Evolutionary conservation across 2,797 vertebrate genomes (phyloP), one percentile per base, ranked within the genome.

Genomic region (Emys orbicularis): DNA sequence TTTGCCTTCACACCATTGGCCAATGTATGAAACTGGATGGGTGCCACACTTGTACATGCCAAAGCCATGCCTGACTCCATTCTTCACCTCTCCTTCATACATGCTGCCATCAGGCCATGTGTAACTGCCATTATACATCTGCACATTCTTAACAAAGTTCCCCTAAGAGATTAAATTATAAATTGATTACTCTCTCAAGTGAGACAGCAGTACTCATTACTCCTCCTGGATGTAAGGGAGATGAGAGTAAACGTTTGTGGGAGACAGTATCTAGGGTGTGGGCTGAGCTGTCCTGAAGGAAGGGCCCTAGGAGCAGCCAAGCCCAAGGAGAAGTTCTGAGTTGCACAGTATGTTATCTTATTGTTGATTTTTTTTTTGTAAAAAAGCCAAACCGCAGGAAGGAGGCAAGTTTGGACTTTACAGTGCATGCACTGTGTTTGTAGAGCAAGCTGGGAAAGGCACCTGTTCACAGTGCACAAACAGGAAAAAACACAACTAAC

Each of bases 81-180:
- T 96, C 37, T 87, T 52, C 82, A 99, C 97, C 1, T 99, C 97
- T 0, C 99, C 99, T 57, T 98, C 97, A 0, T 99, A 99, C 5
- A 93, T 93, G 95, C 99, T 99, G 95, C 99, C 98, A n/a, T 99
- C 98, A 0, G 87, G 98, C 99, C 99, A 99, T 0, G 97, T 99
- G 50, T 99, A 99, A 54, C 23, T 7, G 3, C 99, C 99, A 5
- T 94, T 95, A 77, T 98, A 98, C 97, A 95, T 98, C 10, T 98
- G 98, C 34, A 98, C 88, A 57, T 99, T 99, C 94, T 97, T 97
- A 90, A 97, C 95, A 97, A 99, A 99, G 1, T 98, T 98, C 27
- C 99, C 99, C 99, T 99, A 95, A 83, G 89, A 49, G 86, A 96
- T 90, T 47, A 2, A 76, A 84, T 82, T 3, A 3, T 5, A 89